phyloP scores from a whole-genome alignment of 2,113 vertebrate genomes.

The Sinocyclocheilus anophthalmus region DNA sequence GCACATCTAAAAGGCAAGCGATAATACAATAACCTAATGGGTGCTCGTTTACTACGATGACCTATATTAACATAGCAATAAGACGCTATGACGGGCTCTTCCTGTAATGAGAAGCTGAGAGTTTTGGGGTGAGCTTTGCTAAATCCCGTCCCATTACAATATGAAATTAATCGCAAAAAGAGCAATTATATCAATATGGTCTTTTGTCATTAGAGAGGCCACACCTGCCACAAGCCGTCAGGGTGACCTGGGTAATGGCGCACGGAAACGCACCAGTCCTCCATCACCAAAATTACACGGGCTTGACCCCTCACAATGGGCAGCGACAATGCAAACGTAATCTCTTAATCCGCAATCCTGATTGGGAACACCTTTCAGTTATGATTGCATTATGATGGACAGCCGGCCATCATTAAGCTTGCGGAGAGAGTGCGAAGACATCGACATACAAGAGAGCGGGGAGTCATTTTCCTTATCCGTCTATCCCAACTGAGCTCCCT shows the following conservation, averaged over 20 bases:
- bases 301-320: constrained; percentile 45
- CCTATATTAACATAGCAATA: constrained; percentile 43
- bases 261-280: constrained; percentile 44
- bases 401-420: constrained; percentile 73
- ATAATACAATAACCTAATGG: constrained; percentile 40
- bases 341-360: constrained; percentile 76
- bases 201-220: constrained; percentile 55
- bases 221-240: constrained; percentile 51
- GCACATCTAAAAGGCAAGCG: constrained; percentile 24
- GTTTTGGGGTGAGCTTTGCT: constrained; percentile 49
- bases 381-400: constrained; percentile 72
- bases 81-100: constrained; percentile 31
- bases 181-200: constrained; percentile 61
- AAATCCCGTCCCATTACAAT: constrained; percentile 62
- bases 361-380: constrained; percentile 82
- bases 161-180: constrained; percentile 62
- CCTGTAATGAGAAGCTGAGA: constrained; percentile 52
- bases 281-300: constrained; percentile 56
- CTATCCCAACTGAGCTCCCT: constrained; percentile 29
- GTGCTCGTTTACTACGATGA: constrained; percentile 35
- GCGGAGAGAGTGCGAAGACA: constrained; percentile 60
- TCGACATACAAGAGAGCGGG: constrained; percentile 23
- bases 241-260: constrained; percentile 53
- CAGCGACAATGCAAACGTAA: constrained; percentile 61
- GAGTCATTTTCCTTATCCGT: constrained; percentile 28